Evolutionary conservation across 2,888 invertebrate genomes (phyloP).

Genomic region (Meteorus colon): DNA sequence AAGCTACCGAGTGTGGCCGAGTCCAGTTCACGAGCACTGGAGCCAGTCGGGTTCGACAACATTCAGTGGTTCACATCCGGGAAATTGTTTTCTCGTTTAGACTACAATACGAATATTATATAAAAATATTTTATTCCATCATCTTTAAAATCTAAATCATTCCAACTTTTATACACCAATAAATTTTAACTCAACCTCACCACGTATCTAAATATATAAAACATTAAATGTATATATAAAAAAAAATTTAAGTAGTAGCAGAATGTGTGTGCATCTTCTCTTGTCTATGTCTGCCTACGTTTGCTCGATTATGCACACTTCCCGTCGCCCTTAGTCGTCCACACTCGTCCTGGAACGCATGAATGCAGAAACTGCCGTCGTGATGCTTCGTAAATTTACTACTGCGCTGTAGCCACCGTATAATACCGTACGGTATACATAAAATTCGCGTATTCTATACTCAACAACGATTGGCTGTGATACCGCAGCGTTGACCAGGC

Average conservation of each 20-base stretch:
- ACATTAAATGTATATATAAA: background rate
- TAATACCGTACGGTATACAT: constrained; percentile 28
- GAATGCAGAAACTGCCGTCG: constrained; percentile 47
- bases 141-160: background rate
- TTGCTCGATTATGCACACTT: constrained; percentile 12
- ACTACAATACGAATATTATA: background rate
- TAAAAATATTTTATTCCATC: constrained; percentile 13
- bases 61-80: constrained; percentile 44
- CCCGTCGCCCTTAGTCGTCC: constrained; percentile 5
- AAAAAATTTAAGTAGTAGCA: background rate
- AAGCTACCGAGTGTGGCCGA: constrained; percentile 32
- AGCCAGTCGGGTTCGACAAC: constrained; percentile 41
- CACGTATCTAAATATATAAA: background rate
- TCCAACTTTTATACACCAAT: no score
- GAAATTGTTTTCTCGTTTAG: constrained; percentile 35
- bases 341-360: constrained; percentile 40
- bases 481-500: constrained; percentile 42
- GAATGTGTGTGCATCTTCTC: background rate
- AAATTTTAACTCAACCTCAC: background rate
- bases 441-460: constrained; percentile 31
- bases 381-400: constrained; percentile 45
- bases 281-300: background rate
- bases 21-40: constrained; percentile 28
- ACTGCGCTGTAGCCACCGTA: constrained; percentile 26
- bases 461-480: constrained; percentile 31